Base-by-base conservation (phyloP, 2,797 vertebrate genomes). In the Liasis olivaceus region DNA sequence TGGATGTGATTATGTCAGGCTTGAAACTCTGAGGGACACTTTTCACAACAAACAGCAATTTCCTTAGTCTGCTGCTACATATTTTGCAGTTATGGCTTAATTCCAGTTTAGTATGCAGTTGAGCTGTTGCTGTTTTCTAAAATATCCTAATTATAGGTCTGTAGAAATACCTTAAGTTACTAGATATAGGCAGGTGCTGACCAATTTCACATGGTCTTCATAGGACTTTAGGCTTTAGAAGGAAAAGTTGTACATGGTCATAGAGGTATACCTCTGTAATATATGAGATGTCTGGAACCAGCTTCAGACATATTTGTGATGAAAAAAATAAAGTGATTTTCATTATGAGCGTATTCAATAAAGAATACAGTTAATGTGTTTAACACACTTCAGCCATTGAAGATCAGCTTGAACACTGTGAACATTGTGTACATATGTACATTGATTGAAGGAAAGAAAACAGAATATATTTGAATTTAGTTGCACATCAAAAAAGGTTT, bases 291-390 rank as follows among this genome's bases (percentile, higher is more conserved):
- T 42, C 6, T 24, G 17, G 26, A 36, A 24, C 47, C 15, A 64
- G 69, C 47, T 31, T 87, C 77, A 31, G 72, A 14, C 62, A 81
- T 24, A 81, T 63, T 58, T 47, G 31, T 26, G 14, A 66, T 81
- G 42, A 58, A 63, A 72, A 63, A 63, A 63, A 17, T 85, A 85
- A 66, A 66, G 6, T 36, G 5, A 28, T 36, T 47, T 64, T 36
- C 22, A 87, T 90, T 93, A 64, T 47, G 9, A 87, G 14, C 63
- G 69, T 72, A 63, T 51, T 8, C 31, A 72, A 51, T 58, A 93
- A 88, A 90, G 72, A 90, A 88, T 88, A 47, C 15, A 58, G 69
- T 90, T 62, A 86, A 90, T 88, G 92, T 88, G 59, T 90, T 63
- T 81, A 51, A 90, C 59, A 87, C 24, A 91, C 58, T 90, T 93